Conservation (phyloP, 1,140 invertebrate species). For the Calephelis nemesis region DNA sequence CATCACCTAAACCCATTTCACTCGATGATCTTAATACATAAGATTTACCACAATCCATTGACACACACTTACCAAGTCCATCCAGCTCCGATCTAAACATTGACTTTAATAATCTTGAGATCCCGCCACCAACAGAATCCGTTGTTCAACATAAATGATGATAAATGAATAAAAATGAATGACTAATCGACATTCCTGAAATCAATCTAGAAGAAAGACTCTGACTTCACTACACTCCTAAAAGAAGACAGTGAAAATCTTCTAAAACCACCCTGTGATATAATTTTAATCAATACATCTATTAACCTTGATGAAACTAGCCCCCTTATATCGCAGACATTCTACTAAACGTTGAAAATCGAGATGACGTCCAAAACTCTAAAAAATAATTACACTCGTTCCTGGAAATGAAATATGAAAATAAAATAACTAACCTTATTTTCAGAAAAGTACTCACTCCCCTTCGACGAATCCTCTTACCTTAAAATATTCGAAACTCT, state of each 20-base stretch:
- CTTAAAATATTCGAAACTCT: background rate
- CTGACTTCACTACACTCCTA: background rate
- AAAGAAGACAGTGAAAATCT: background rate
- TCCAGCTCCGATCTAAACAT: background rate
- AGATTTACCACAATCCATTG: background rate
- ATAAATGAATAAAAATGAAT: too few relatives aligned
- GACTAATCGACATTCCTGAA: background rate
- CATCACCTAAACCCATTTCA: background rate
- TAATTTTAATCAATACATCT: background rate
- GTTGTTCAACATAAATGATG: background rate
- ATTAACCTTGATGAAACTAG: background rate
- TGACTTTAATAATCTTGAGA: background rate
- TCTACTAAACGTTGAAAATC: background rate
- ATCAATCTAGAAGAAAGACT: background rate
- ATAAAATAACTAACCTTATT: background rate
- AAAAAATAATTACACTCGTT: constrained; percentile 3
- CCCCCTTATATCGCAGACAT: background rate
- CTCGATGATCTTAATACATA: background rate
- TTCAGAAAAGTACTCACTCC: background rate
- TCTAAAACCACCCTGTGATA: background rate
- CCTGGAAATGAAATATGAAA: background rate
- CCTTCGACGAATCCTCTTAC: background rate
- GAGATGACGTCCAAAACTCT: background rate
- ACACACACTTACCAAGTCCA: background rate
- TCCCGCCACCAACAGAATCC: background rate